Evolutionary conservation across 2,797 vertebrate genomes (phyloP), one percentile per base, ranked within the genome.

Genomic region (Anguilla obscura): DNA sequence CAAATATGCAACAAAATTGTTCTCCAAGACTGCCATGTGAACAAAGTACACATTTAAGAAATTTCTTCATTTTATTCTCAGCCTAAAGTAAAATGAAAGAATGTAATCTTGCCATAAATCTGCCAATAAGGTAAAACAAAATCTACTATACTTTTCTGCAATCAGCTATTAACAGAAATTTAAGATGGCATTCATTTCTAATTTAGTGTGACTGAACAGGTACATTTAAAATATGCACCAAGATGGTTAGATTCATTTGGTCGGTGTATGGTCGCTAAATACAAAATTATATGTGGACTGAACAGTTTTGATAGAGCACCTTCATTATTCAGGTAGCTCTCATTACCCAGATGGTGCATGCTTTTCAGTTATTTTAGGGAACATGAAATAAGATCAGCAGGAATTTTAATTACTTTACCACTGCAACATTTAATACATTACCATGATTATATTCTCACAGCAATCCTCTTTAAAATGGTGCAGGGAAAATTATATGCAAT

Each of bases 281-380:
- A 10, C 24, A 69, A 27, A 27, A n/a, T n/a, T 9, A 69, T 27
- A 69, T 27, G 56, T 16, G 56, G 14, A 58, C 16, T 58, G 63
- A 69, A 69, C 24, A 69, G n/a, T 69, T 69, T 69, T 69, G n/a
- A 69, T 21, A 87, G 50, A 74, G 40, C 66, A 71, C 27, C 66
- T 24, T 69, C 50, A 27, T 71, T 63, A 85, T 58, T 69, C 12
- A 80, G 79, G 54, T 52, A 33, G 84, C 52, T 76, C 54, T 88
- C 83, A 74, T 88, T 88, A 86, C 48, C 33, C 52, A 36, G 18
- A 36, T 80, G 85, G 76, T 85, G 87, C 71, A 18, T 30, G 24
- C 24, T 58, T 88, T 88, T 86, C 54, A 56, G 54, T 88, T 86
- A 24, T 79, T 84, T 87, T 48, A 76, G 48, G 16, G 40, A 63